Percentiles rank a stretch among this genome's conserved stretches.
phyloP scores from a whole-genome alignment of 2,113 vertebrate species.

The Himantopus leucocephalus region DNA sequence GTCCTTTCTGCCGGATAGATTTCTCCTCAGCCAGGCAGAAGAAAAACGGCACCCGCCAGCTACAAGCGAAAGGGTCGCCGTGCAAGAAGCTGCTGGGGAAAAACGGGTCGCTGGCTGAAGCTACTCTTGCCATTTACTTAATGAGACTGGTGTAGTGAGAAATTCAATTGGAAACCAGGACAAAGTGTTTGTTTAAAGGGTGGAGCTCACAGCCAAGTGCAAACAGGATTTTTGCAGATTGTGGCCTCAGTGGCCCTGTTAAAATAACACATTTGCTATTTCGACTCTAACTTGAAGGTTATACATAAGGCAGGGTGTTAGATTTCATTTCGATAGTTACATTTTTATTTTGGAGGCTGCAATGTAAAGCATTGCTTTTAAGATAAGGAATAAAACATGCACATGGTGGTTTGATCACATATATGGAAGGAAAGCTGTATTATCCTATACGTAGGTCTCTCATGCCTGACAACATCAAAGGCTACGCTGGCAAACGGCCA shows the following conservation, averaged over 20 bases:
- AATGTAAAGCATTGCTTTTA: not conserved
- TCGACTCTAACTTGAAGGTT: not conserved
- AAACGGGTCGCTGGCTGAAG: not conserved
- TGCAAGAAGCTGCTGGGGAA: not conserved
- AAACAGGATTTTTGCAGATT: not conserved
- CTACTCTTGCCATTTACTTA: not conserved
- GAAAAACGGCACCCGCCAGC: not conserved
- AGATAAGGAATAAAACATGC: not conserved
- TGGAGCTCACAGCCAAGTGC: not conserved
- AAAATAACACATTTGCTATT: not conserved
- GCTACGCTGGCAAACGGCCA: not conserved
- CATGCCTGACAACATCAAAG: not conserved
- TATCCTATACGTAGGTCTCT: not conserved
- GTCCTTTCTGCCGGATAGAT: not conserved
- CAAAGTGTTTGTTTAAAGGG: not conserved
- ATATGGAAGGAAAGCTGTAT: not conserved
- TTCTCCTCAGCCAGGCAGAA: conserved; percentile 7
- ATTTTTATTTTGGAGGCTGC: not conserved
- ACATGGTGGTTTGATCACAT: not conserved
- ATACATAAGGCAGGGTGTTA: not conserved
- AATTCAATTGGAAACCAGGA: conserved; percentile 16
- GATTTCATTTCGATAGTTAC: not conserved
- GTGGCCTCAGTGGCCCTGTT: not conserved
- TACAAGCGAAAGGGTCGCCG: not conserved
- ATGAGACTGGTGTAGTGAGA: not conserved